A percentile compares a stretch with the other conserved stretches of the same genome.
Conservation (phyloP, 2,113 vertebrate species). For the Salvelinus sp. region DNA sequence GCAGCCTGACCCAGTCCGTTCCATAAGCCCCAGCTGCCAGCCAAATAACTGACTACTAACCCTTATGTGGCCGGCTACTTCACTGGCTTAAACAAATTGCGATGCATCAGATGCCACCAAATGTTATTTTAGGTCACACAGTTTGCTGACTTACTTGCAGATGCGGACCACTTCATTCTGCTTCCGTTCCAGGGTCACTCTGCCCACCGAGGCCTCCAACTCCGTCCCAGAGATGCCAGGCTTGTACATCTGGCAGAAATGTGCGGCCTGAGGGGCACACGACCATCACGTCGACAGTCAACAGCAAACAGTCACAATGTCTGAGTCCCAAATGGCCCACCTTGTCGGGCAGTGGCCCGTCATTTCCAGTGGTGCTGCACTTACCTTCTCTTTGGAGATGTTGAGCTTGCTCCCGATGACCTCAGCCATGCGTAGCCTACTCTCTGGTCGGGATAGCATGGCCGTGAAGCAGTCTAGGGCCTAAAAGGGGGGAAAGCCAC, state of each 20-base stretch:
- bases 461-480: conserved; percentile 96
- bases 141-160: conserved; percentile 73
- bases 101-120: too few species aligned
- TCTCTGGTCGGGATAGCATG: conserved; percentile 83
- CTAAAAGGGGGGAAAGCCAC: conserved; percentile 57
- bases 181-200: conserved; percentile 77
- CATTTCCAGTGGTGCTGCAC: background rate
- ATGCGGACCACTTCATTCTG: conserved; percentile 76
- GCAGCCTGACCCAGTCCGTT: too few species aligned
- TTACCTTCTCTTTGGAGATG: conserved; percentile 94
- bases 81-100: too few species aligned
- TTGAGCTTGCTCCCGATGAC: conserved; percentile 93
- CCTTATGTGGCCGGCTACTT: too few species aligned
- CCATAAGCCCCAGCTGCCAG: background rate
- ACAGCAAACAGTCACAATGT: too few species aligned
- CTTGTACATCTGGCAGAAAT: conserved; percentile 91
- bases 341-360: background rate
- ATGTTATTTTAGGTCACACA: too few species aligned
- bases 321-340: too few species aligned
- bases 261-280: conserved; percentile 77
- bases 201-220: conserved; percentile 82
- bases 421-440: conserved; percentile 85
- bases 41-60: background rate
- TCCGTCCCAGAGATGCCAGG: conserved; percentile 83
- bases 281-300: background rate